These are phyloP conservation scores for Helicoverpa armigera DNA, from an alignment of 1,140 invertebrate species.

Conservation along the genomic window DNA sequence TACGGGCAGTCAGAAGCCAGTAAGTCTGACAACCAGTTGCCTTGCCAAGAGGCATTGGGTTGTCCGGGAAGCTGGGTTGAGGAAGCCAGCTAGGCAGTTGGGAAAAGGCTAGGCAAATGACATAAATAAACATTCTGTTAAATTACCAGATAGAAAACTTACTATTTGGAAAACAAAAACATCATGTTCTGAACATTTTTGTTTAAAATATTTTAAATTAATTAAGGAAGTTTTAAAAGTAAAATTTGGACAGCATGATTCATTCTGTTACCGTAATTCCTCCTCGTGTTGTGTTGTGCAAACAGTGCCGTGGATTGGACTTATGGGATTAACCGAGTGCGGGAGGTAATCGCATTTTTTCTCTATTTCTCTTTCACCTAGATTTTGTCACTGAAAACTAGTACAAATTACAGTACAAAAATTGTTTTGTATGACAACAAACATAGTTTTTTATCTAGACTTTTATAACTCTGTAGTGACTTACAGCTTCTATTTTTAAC, in stretches of 20 bases:
- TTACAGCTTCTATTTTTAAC: too few species aligned
- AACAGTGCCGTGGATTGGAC: slow-evolving; percentile 11
- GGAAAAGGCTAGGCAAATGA: too few species aligned
- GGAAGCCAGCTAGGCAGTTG: too few species aligned
- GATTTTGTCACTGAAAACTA: not conserved
- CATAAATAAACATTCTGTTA: not conserved
- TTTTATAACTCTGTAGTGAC: too few species aligned
- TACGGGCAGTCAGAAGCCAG: too few species aligned
- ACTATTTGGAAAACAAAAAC: too few species aligned
- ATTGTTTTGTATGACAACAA: slow-evolving; percentile 7
- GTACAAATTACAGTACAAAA: not conserved
- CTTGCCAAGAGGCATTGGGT: too few species aligned
- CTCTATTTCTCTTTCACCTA: not conserved
- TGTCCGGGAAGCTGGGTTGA: too few species aligned
- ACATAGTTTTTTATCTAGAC: too few species aligned
- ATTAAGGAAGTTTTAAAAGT: not conserved
- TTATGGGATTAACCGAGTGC: not conserved
- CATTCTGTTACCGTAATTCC: not conserved
- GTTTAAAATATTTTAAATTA: not conserved
- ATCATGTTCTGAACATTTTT: too few species aligned
- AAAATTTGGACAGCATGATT: not conserved
- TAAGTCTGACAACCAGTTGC: too few species aligned
- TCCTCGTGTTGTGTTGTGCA: slow-evolving; percentile 8
- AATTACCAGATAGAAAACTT: not conserved
- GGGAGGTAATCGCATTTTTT: not conserved